Conservation (phyloP, 64 coral and sea anemone species). For the Pocillopora verrucosa region DNA sequence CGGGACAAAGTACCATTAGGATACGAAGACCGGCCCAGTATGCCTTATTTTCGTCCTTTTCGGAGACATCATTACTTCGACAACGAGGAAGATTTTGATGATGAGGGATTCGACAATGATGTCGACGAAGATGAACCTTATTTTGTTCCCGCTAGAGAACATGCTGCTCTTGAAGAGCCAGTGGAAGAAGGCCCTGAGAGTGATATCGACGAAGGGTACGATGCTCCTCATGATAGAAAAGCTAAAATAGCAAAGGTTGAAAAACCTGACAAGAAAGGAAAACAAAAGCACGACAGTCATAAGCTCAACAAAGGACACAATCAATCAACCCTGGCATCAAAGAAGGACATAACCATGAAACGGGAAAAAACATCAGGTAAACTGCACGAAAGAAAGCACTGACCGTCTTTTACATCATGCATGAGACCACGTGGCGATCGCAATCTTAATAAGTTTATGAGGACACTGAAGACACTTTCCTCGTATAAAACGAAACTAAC, state of each 20-base stretch:
- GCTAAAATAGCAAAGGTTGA: slow-evolving; percentile 80
- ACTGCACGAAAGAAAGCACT: background rate
- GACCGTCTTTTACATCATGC: background rate
- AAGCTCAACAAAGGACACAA: background rate
- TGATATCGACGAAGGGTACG: slow-evolving; percentile 79
- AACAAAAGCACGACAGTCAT: background rate
- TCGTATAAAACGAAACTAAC: background rate
- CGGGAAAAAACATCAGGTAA: slow-evolving; percentile 41
- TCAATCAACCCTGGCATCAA: slow-evolving; percentile 5
- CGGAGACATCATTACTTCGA: slow-evolving; percentile 45
- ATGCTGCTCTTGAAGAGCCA: slow-evolving; percentile 22
- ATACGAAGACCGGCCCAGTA: slow-evolving; percentile 15
- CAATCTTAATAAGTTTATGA: background rate
- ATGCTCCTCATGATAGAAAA: slow-evolving; percentile 73
- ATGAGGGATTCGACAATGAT: slow-evolving; percentile 30
- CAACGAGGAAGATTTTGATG: slow-evolving; percentile 36
- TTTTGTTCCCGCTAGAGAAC: slow-evolving; percentile 22
- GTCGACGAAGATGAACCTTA: background rate
- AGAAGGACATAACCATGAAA: slow-evolving; percentile 14
- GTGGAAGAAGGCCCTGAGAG: slow-evolving; percentile 51
- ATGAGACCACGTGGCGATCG: background rate
- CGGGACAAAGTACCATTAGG: slow-evolving; percentile 43
- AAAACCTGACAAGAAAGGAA: slow-evolving; percentile 34
- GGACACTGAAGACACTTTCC: background rate
- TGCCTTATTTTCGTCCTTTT: slow-evolving; percentile 8